A percentile compares a stretch with the other conserved stretches of the same genome.
phyloP scores from a whole-genome alignment of 2,113 vertebrate genomes.

The Naja naja region DNA sequence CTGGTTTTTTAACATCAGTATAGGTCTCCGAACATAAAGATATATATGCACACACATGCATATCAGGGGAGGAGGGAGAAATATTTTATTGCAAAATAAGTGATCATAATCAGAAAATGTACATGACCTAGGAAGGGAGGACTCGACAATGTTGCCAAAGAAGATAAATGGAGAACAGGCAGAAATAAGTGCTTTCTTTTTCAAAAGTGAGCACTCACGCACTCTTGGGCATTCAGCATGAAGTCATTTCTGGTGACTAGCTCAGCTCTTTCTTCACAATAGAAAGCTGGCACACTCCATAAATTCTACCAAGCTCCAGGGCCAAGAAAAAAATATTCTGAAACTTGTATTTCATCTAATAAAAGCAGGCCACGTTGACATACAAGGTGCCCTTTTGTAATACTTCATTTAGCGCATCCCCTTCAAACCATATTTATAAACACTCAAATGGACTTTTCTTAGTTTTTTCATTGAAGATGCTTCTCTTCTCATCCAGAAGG shows the following conservation, averaged over 20 bases:
- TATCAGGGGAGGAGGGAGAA: conserved; percentile 14
- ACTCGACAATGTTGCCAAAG: conserved; percentile 49
- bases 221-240: not conserved
- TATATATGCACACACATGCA: not conserved
- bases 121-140: conserved; percentile 44
- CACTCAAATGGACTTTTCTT: not conserved
- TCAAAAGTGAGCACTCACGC: conserved; percentile 4
- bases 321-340: not conserved
- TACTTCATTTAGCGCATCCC: not conserved
- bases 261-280: not conserved
- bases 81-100: conserved; percentile 45
- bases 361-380: not conserved
- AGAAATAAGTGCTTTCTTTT: conserved; percentile 53
- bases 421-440: not conserved
- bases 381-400: not conserved
- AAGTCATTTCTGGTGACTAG: not conserved
- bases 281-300: not conserved
- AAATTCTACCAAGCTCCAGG: not conserved
- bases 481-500: not conserved
- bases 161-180: conserved; percentile 37
- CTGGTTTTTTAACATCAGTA: conserved; percentile 66
- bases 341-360: not conserved
- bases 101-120: conserved; percentile 52
- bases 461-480: not conserved
- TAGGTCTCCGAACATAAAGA: conserved; percentile 52